Percentiles rank a stretch among this genome's conserved stretches.
These are phyloP conservation scores for Furnarius figulus DNA, from an alignment of 2,113 vertebrate genomes.

Conservation along the genomic window DNA sequence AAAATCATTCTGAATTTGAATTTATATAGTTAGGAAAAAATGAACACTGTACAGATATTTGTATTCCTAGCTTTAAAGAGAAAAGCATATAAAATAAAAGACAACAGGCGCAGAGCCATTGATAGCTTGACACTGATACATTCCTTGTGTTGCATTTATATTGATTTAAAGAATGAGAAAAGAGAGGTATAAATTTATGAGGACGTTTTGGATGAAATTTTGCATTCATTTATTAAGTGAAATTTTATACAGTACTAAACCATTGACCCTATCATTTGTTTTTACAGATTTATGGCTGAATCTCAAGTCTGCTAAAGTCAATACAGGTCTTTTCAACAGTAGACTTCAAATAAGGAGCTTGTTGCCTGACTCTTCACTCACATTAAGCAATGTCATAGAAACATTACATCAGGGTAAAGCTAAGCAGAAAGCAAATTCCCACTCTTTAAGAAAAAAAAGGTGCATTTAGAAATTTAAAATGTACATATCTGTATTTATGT, in stretches of 20 bases:
- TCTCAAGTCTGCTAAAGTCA: constrained; percentile 2
- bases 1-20: neutral
- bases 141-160: constrained; percentile 20
- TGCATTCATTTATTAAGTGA: constrained; percentile 54
- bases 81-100: neutral
- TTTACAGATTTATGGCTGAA: constrained; percentile 28
- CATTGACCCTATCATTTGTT: constrained; percentile 29
- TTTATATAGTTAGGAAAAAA: neutral
- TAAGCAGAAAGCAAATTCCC: neutral
- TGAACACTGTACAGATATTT: neutral
- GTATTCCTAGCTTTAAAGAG: neutral
- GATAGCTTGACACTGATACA: constrained; percentile 42
- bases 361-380: neutral
- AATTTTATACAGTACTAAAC: constrained; percentile 52
- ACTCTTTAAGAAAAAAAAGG: neutral
- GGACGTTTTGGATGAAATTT: constrained; percentile 48
- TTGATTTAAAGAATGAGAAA: constrained; percentile 54
- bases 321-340: neutral
- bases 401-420: neutral
- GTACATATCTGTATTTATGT: neutral
- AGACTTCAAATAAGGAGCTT: neutral
- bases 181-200: constrained; percentile 36
- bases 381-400: neutral
- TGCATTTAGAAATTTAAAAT: neutral
- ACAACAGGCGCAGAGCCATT: neutral